Evolutionary conservation across 2,888 invertebrate genomes (phyloP), one percentile per base, ranked within the genome.

Genomic region (Philereme vetulata): DNA sequence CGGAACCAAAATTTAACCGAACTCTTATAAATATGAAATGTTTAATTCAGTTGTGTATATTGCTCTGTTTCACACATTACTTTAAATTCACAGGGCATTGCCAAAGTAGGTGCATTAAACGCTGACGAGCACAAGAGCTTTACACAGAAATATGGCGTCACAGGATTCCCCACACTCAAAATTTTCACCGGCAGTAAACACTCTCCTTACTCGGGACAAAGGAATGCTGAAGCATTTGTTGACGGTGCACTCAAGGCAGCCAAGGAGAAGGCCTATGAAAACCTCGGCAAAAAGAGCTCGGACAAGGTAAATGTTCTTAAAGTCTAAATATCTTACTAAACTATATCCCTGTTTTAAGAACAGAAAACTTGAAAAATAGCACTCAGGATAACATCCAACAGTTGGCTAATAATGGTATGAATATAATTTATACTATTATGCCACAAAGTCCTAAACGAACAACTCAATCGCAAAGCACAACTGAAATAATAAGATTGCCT

Each of bases 101-200:
- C 96, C 0, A 98, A 98, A 94, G 96, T 99, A 4, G 99, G 98
- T 51, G 97, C 97, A 5, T 95, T 99, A 0, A 96, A 99, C 92
- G 97, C 97, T 45, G 98, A 99, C 81, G 95, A 97, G 51, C 96
- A 99, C 78, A 95, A 96, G 76, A 94, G 96, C 4, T 86, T 99
- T 0, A 96, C 95, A 38, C 93, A 94, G 1, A 95, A 95, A 74
- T 99, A 95, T 89, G 95, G 95, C 45, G 96, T 99, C 40, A 91
- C 94, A 70, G 98, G 99, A 51, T 99, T 98, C 85, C 99, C 99
- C 4, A 98, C 99, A 0, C 95, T 99, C 65, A 99, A 99, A 86
- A 95, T 99, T 48, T 99, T 99, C 85, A 96, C 96, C 0, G 92
- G 93, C 0, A 95, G 97, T 82, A 98, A 98, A 86, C 97, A 98